A percentile compares a stretch with the other conserved stretches of the same genome.
phyloP scores from a whole-genome alignment of 2,888 invertebrate species.

The Cantharis rustica region DNA sequence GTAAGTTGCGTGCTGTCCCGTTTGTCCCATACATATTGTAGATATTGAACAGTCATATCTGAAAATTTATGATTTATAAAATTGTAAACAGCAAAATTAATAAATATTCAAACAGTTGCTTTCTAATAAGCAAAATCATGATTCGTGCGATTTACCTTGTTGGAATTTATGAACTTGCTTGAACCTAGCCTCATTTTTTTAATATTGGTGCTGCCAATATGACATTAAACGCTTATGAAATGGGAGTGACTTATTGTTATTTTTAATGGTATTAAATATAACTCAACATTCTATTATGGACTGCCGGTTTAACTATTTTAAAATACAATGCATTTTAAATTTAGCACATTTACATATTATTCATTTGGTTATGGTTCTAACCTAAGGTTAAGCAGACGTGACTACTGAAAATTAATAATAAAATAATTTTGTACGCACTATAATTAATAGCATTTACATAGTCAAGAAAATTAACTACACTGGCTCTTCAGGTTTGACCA shows the following conservation, averaged over 20 bases:
- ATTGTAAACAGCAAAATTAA: not conserved
- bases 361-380: not conserved
- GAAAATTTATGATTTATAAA: not conserved
- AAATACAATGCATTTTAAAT: not conserved
- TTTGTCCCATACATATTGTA: not conserved
- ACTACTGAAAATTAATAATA: not conserved
- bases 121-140: conserved; percentile 20
- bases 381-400: not conserved
- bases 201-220: conserved; percentile 7
- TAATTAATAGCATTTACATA: not conserved
- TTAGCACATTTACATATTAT: not conserved
- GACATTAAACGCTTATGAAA: conserved; percentile 5
- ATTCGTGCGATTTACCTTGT: conserved; percentile 20
- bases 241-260: conserved; percentile 11
- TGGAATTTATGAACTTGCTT: conserved; percentile 20
- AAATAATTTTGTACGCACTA: not conserved
- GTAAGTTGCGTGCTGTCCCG: not conserved
- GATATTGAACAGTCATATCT: not conserved
- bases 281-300: not conserved
- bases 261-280: not conserved
- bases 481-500: not conserved
- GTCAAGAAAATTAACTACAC: not conserved
- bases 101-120: conserved; percentile 14
- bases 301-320: not conserved
- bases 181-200: conserved; percentile 21